Conservation (phyloP, 2,113 vertebrate species). For the Myotis brandtii region DNA sequence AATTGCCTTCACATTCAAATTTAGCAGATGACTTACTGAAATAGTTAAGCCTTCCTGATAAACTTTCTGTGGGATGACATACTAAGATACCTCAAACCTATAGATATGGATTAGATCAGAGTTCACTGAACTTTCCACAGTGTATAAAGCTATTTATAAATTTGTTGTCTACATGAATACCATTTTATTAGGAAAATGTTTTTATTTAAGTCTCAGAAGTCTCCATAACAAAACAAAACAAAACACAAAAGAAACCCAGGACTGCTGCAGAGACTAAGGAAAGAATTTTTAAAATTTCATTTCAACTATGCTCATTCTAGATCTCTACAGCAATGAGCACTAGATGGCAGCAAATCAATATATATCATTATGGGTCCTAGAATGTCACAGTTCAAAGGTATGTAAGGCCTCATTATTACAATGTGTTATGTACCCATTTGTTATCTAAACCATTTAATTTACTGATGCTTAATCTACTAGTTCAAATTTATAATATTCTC, state of each 20-base stretch:
- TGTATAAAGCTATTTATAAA: slow-evolving; percentile 14
- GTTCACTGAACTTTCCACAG: background rate
- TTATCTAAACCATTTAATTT: background rate
- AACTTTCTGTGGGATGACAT: background rate
- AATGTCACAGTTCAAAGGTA: background rate
- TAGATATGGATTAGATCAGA: background rate
- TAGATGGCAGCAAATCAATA: slow-evolving; percentile 62
- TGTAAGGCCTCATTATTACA: background rate
- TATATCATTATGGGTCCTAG: background rate
- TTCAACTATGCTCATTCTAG: background rate
- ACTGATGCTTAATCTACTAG: background rate
- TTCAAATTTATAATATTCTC: slow-evolving; percentile 18
- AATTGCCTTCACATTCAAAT: slow-evolving; percentile 20
- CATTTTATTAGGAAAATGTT: slow-evolving; percentile 13
- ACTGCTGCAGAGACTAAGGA: background rate
- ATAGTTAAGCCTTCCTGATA: background rate
- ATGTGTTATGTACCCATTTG: background rate
- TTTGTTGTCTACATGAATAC: background rate
- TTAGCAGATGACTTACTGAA: slow-evolving; percentile 32
- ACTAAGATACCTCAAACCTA: slow-evolving; percentile 1
- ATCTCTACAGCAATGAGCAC: slow-evolving; percentile 15
- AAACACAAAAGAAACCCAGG: background rate
- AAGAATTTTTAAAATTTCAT: background rate
- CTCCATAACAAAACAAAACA: background rate
- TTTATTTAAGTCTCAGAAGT: background rate